Conservation (phyloP, 1,140 invertebrate species). For the Zaprionus tsacasi region DNA sequence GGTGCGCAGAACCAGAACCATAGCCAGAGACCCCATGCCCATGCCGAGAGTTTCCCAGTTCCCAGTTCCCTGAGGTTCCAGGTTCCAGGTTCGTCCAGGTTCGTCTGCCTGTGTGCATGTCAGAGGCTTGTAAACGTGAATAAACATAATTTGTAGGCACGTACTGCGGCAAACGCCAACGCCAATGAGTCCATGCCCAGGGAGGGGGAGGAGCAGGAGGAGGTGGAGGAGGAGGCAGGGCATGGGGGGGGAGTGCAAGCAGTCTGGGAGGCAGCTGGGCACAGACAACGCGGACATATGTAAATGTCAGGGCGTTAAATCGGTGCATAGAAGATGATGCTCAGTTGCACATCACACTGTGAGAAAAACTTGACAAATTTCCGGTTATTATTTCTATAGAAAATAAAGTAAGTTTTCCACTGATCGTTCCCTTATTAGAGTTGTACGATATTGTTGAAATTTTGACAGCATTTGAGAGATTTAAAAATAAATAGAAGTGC, state of each 20-base stretch:
- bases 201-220: background rate
- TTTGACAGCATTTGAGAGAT: no score
- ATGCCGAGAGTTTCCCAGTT: constrained; percentile 13
- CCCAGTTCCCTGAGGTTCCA: constrained; percentile 29
- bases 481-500: no score
- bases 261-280: constrained; percentile 17
- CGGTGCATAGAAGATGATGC: constrained; percentile 67
- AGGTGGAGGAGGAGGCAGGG: background rate
- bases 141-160: constrained; percentile 81
- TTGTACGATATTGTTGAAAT: no score
- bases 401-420: no score
- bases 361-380: background rate
- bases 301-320: constrained; percentile 82
- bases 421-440: no score
- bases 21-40: constrained; percentile 21
- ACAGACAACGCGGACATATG: constrained; percentile 59
- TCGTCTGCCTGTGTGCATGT: constrained; percentile 74
- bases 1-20: constrained; percentile 54
- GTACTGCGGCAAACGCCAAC: constrained; percentile 76
- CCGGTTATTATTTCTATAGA: background rate
- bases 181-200: constrained; percentile 61
- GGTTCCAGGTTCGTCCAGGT: no score
- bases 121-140: constrained; percentile 81
- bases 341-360: constrained; percentile 21
- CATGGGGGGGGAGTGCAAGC: constrained; percentile 12